Evolutionary conservation across 2,113 vertebrate species (phyloP).

Genomic region (Aviceda subcristata): DNA sequence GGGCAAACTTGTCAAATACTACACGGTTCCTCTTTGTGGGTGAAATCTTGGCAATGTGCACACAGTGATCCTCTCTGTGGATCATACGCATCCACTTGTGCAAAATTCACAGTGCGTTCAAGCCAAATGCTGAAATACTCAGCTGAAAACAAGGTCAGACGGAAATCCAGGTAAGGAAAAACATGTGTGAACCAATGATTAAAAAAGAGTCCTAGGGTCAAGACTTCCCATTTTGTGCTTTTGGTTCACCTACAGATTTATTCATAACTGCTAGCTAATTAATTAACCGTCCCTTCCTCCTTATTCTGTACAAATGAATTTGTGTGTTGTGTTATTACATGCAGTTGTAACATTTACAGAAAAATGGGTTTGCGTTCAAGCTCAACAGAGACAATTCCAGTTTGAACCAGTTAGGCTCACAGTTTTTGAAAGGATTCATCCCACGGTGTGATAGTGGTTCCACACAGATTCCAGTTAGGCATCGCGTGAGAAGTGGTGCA

Average conservation of each 20-base stretch:
- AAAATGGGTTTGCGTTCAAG: background rate
- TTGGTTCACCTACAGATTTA: background rate
- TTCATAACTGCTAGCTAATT: background rate
- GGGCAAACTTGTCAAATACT: constrained; percentile 4
- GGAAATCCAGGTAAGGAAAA: background rate
- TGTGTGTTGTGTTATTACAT: background rate
- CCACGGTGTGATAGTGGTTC: background rate
- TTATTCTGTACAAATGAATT: background rate
- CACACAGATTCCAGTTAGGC: background rate
- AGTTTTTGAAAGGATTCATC: background rate
- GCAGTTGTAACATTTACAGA: background rate
- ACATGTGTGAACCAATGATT: background rate
- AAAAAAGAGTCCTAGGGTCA: background rate
- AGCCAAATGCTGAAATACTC: background rate
- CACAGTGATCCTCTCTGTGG: background rate
- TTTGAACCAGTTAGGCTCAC: background rate
- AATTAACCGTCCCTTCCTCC: background rate
- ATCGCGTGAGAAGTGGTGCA: background rate
- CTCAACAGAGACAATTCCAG: background rate
- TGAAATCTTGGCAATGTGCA: background rate
- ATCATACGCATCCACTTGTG: background rate
- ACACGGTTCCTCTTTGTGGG: background rate
- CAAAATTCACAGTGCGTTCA: background rate
- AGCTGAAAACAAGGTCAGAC: background rate
- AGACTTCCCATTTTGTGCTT: background rate